Evolutionary conservation across 2,888 invertebrate species (phyloP), one percentile per base, ranked within the genome.

Genomic region (Drosophila buzzatii): DNA sequence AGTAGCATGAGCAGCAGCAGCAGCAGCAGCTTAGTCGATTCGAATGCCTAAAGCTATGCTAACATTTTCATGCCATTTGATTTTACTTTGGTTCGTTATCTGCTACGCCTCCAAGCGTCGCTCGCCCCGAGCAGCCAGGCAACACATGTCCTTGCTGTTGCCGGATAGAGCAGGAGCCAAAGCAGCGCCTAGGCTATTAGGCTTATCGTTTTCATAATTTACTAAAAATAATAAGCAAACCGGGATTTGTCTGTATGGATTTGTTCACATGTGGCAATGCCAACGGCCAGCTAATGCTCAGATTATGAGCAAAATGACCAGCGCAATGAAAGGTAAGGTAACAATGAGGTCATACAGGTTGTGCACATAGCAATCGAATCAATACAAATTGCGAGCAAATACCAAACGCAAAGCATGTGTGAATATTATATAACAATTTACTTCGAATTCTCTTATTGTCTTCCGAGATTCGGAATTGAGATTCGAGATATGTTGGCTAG

Each of bases 161-260:
- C 16, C 52, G 44, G 20, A 23, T n/a, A 10, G 18, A 58, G 42
- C 39, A 31, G 44, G 12, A 35, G 41, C 12, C 51, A 23, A 45
- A 31, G 12, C 18, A 35, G 39, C 31, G 62, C 42, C 57, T 41
- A 10, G 47, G 68, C 79, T 73, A 74, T 82, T 81, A 81, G 70
- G 73, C 79, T 76, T 81, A 82, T 81, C 82, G 73, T 60, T 76
- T 82, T 73, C 82, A 76, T 82, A 82, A 82, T 82, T 82, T 81
- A 80, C 73, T 81, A 79, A 82, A 81, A 82, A 81, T 76, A 82
- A 82, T 79, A 81, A 82, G 67, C 71, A 72, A 55, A 57, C 61
- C 44, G 63, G 70, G 62, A 78, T 82, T 78, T 79, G 60, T 60
- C 49, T 52, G 55, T 37, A 23, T 47, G 33, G 66, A 57, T 61